Conservation (phyloP, 64 coral and sea anemone species). For the Montipora sp. region DNA sequence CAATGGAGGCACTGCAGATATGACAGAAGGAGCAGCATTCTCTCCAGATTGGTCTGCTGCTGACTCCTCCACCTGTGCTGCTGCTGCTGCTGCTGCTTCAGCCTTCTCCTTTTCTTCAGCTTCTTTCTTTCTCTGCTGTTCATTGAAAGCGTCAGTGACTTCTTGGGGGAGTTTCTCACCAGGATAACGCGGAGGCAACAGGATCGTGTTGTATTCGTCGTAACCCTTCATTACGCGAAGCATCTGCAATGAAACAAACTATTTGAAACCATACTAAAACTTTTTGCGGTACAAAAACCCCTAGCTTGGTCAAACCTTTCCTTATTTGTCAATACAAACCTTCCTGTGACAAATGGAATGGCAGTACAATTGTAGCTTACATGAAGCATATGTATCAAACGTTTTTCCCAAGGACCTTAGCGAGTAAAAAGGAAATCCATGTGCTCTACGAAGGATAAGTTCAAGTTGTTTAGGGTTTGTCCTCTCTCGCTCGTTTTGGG, state of each 20-base stretch:
- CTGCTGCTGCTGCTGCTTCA: slow-evolving; percentile 73
- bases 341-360: no score
- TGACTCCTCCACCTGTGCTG: slow-evolving; percentile 55
- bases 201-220: slow-evolving; percentile 98
- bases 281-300: no score
- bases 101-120: slow-evolving; percentile 81
- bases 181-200: slow-evolving; percentile 87
- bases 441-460: no score
- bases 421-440: no score
- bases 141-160: slow-evolving; percentile 69
- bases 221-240: slow-evolving; percentile 98
- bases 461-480: no score
- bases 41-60: slow-evolving; percentile 67
- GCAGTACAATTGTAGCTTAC: no score
- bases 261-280: no score
- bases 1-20: slow-evolving; percentile 42
- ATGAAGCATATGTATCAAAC: no score
- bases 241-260: slow-evolving; percentile 53
- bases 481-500: no score
- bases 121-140: slow-evolving; percentile 91
- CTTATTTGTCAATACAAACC: no score
- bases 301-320: no score
- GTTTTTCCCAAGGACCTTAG: no score
- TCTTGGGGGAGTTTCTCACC: slow-evolving; percentile 87
- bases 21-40: slow-evolving; percentile 8